phyloP scores from a whole-genome alignment of 1,140 invertebrate genomes.

The Lordiphosa mommai region DNA sequence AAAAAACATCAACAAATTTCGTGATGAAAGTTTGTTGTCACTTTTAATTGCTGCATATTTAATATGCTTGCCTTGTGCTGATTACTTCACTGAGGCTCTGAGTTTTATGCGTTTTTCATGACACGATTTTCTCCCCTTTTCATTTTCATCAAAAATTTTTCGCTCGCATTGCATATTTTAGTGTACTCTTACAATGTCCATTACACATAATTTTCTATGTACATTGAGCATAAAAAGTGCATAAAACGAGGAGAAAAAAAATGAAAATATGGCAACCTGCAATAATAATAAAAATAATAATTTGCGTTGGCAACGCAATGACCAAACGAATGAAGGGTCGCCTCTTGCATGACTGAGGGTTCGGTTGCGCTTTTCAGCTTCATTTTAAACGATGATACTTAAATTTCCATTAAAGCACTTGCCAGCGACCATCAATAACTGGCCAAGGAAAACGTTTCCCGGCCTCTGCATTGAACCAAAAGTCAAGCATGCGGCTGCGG shows the following conservation, averaged over 20 bases:
- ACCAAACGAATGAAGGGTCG: constrained; percentile 44
- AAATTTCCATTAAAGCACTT: constrained; percentile 78
- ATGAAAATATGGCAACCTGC: constrained; percentile 12
- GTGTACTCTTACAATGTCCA: constrained; percentile 44
- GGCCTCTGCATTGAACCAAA: constrained; percentile 25
- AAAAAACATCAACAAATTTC: constrained; percentile 36
- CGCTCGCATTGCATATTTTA: constrained; percentile 62
- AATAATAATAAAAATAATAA: constrained; percentile 67
- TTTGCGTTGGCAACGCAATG: constrained; percentile 62
- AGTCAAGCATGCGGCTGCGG: constrained; percentile 67
- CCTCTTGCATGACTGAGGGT: constrained; percentile 20
- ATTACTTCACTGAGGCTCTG: no score
- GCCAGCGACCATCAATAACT: constrained; percentile 67
- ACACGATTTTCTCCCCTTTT: constrained; percentile 14
- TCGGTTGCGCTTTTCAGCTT: constrained; percentile 60
- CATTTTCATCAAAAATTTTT: constrained; percentile 37
- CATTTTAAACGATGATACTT: constrained; percentile 78
- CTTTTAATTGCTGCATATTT: constrained; percentile 75
- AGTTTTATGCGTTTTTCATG: constrained; percentile 65
- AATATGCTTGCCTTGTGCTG: constrained; percentile 42
- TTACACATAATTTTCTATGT: constrained; percentile 61
- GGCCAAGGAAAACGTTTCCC: constrained; percentile 14
- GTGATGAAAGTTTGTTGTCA: constrained; percentile 50
- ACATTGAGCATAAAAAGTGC: constrained; percentile 55
- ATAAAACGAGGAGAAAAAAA: constrained; percentile 30